A percentile compares a stretch with the other conserved stretches of the same genome.
These are phyloP conservation scores for Cephus pulcher DNA, from an alignment of 2,888 invertebrate genomes.

Conservation along the genomic window DNA sequence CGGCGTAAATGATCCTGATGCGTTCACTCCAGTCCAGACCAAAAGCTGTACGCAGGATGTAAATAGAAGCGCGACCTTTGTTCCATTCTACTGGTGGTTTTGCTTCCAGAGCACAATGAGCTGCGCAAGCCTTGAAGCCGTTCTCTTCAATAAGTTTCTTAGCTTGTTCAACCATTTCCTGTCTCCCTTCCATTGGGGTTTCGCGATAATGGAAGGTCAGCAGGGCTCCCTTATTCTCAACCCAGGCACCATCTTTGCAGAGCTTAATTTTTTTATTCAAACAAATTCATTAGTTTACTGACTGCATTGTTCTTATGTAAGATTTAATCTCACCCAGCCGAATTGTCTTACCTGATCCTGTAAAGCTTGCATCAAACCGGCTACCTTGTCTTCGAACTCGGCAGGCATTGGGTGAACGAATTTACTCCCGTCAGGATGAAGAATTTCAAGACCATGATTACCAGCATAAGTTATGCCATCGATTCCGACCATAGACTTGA, in stretches of 20 bases:
- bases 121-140: conserved; percentile 83
- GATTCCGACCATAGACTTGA: conserved; percentile 91
- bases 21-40: conserved; percentile 93
- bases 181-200: conserved; percentile 78
- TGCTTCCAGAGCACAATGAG: conserved; percentile 91
- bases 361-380: conserved; percentile 79
- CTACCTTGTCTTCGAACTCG: conserved; percentile 84
- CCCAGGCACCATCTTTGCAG: conserved; percentile 90
- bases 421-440: conserved; percentile 90
- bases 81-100: conserved; percentile 93
- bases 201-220: conserved; percentile 90
- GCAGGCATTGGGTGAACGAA: conserved; percentile 93
- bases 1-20: conserved; percentile 89
- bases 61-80: conserved; percentile 90
- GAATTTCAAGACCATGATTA: conserved; percentile 88
- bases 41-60: conserved; percentile 89
- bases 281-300: neutral
- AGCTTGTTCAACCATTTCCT: conserved; percentile 79
- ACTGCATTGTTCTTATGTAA: neutral
- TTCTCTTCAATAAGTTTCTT: conserved; percentile 78
- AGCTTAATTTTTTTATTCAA: conserved; percentile 67
- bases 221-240: conserved; percentile 89
- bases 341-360: conserved; percentile 77
- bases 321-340: neutral
- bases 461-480: conserved; percentile 92